These are phyloP conservation scores for Phengaris arion DNA, from an alignment of 2,888 invertebrate species.

Conservation along the genomic window DNA sequence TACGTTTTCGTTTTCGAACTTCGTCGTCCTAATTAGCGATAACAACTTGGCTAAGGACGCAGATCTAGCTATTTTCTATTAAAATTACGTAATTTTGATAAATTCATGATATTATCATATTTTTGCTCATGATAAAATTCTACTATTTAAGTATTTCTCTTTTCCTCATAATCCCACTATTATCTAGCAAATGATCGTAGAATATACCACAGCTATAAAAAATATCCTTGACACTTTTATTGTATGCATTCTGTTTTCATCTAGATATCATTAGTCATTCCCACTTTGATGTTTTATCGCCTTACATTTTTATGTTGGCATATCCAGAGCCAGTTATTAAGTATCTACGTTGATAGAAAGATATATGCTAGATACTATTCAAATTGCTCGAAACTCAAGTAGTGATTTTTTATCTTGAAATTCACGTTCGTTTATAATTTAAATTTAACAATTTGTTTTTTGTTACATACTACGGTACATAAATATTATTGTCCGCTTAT, in stretches of 20 bases:
- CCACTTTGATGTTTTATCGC: constrained; percentile 72
- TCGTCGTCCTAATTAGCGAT: too few species aligned
- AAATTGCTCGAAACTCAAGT: constrained; percentile 14
- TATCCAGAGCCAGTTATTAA: constrained; percentile 56
- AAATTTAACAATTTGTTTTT: neutral
- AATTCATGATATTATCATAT: neutral
- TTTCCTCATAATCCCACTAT: constrained; percentile 17
- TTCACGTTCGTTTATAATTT: neutral
- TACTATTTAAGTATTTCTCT: constrained; percentile 20
- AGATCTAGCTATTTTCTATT: too few species aligned
- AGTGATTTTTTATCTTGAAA: constrained; percentile 8
- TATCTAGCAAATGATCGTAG: constrained; percentile 40
- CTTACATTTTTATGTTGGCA: constrained; percentile 64
- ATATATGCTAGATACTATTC: constrained; percentile 46
- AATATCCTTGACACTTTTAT: constrained; percentile 70
- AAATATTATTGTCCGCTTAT: neutral
- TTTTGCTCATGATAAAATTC: constrained; percentile 1
- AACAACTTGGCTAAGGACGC: too few species aligned
- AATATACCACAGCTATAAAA: constrained; percentile 50
- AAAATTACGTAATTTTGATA: neutral
- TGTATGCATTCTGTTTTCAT: constrained; percentile 68
- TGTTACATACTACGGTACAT: neutral
- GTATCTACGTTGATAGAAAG: constrained; percentile 54
- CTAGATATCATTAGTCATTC: constrained; percentile 70
- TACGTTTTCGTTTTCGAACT: too few species aligned